Percentiles rank a stretch among this genome's conserved stretches.
These are phyloP conservation scores for Cricetomys ansorgei DNA, from an alignment of 2,113 vertebrate genomes.

Conservation along the genomic window DNA sequence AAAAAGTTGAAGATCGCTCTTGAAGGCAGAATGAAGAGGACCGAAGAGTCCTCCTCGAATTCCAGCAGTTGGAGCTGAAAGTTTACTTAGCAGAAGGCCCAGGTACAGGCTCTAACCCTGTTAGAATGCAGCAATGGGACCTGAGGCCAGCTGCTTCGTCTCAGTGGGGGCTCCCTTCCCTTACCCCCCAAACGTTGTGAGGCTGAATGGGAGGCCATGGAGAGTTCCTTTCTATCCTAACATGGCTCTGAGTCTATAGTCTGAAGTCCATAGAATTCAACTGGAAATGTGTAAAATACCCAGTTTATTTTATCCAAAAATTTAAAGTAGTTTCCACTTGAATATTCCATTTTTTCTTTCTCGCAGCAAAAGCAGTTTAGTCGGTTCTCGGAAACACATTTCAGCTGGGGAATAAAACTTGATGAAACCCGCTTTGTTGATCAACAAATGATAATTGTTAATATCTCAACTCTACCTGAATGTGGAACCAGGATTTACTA, in stretches of 20 bases:
- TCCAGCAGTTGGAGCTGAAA: background rate
- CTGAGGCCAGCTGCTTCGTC: background rate
- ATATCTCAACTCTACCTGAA: background rate
- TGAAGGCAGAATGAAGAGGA: background rate
- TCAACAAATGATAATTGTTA: background rate
- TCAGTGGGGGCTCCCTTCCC: background rate
- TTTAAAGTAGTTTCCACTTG: background rate
- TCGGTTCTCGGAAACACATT: conserved; percentile 11
- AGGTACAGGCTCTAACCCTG: background rate
- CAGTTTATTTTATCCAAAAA: background rate
- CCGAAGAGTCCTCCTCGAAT: background rate
- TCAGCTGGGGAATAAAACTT: background rate
- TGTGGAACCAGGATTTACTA: background rate
- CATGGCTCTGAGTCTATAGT: background rate
- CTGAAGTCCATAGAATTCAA: background rate
- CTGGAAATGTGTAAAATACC: background rate
- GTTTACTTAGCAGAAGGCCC: background rate
- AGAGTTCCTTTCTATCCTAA: background rate
- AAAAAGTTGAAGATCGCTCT: background rate
- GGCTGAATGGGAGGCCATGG: background rate
- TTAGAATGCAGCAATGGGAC: background rate
- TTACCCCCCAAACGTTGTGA: background rate
- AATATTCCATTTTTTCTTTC: background rate
- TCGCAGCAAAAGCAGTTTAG: background rate
- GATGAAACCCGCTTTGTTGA: background rate